A percentile compares a stretch with the other conserved stretches of the same genome.
Evolutionary conservation across 2,113 vertebrate species (phyloP).

Genomic region (Pogonocichla stellata): DNA sequence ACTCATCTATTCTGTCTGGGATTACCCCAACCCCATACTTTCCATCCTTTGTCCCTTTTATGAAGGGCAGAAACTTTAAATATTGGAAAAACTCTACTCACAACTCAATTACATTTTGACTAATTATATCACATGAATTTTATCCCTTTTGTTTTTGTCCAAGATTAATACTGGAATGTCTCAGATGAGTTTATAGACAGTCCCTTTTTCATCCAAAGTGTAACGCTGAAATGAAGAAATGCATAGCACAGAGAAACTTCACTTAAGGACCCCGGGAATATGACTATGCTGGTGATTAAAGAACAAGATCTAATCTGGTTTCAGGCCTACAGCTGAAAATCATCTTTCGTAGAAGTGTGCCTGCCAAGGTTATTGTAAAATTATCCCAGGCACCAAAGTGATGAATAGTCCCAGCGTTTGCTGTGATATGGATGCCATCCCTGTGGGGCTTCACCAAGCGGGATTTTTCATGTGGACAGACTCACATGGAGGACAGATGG

Average conservation of each 20-base stretch:
- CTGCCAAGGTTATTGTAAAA: slow-evolving; percentile 52
- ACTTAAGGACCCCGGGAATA: not conserved
- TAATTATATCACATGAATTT: slow-evolving; percentile 5
- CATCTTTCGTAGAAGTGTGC: slow-evolving; percentile 49
- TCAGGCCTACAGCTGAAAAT: slow-evolving; percentile 32
- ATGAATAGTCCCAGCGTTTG: slow-evolving; percentile 24
- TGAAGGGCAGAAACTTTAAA: not conserved
- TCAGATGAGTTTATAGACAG: not conserved
- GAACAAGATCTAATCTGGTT: slow-evolving; percentile 15
- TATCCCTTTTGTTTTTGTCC: not conserved
- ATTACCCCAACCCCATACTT: not conserved
- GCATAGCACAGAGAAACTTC: not conserved
- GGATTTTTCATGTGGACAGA: slow-evolving; percentile 43
- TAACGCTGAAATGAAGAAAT: not conserved
- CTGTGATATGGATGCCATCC: slow-evolving; percentile 31
- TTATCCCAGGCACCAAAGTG: slow-evolving; percentile 43
- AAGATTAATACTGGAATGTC: not conserved
- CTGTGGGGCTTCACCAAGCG: slow-evolving; percentile 30
- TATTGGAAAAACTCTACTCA: not conserved
- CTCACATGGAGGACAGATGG: slow-evolving; percentile 58
- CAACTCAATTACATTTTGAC: not conserved
- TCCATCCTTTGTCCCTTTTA: not conserved
- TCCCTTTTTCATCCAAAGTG: not conserved
- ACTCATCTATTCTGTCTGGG: not conserved
- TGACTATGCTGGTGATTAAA: slow-evolving; percentile 34